Conservation (phyloP, 2,888 invertebrate species). For the Pristionchus mayeri region DNA sequence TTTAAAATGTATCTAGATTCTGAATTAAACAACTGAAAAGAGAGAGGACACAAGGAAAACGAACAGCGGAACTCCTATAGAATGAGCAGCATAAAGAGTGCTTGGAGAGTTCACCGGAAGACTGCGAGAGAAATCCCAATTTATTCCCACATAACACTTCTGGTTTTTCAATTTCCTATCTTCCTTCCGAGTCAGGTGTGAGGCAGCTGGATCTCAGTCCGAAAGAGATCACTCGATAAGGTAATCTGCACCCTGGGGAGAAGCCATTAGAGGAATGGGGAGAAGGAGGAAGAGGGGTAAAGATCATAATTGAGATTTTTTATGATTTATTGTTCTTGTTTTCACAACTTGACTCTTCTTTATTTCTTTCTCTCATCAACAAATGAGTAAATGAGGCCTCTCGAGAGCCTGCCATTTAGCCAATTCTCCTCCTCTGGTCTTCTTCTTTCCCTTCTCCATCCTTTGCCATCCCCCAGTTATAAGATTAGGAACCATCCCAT, state of each 20-base stretch:
- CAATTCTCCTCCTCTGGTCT: neutral
- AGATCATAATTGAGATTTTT: neutral
- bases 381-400: neutral
- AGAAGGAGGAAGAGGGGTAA: neutral
- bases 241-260: constrained; percentile 25
- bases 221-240: constrained; percentile 24
- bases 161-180: neutral
- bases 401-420: neutral
- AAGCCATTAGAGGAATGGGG: constrained; percentile 5
- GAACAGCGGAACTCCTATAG: neutral
- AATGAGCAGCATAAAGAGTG: neutral
- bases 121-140: too few relatives aligned
- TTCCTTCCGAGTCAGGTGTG: neutral
- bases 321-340: neutral
- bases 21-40: neutral
- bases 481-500: constrained; percentile 15
- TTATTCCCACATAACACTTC: too few relatives aligned
- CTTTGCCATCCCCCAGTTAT: neutral
- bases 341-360: neutral
- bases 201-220: neutral
- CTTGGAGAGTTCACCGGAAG: neutral
- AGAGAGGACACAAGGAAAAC: neutral
- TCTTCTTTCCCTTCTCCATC: neutral
- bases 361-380: neutral
- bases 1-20: too few relatives aligned